Base-by-base conservation (phyloP, 2,113 vertebrate species). In the Lycaon pictus region DNA sequence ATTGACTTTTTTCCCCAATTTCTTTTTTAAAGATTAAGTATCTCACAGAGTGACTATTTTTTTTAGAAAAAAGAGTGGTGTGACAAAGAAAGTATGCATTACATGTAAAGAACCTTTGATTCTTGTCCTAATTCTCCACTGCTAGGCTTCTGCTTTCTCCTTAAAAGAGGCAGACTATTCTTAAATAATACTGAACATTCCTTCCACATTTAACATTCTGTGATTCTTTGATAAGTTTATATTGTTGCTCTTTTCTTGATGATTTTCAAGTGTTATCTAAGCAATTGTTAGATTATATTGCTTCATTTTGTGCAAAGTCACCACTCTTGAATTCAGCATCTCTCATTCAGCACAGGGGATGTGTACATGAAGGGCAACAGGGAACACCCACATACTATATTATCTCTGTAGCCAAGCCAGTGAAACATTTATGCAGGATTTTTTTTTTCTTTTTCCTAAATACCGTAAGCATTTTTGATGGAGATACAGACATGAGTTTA, bases 21-120 rank as follows among this genome's bases (percentile, higher is more conserved):
- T 83, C 7, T 88, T 95, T 65, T 65, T 91, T n/a, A 85, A 86
- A 65, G 32, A 69, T n/a, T 23, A 80, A 90, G 11, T 84, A 65
- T n/a, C 16, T 90, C 15, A 51, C 69, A 84, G 3, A 90, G 25
- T 1, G 29, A 27, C 37, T 80, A 51, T 51, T 71, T 72, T 76
- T 48, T 77, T 51, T 17, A 76, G 43, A 58, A 20, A 71, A 92
- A n/a, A 93, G 53, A 77, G 58, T 65, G 7, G 7, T 9, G 8
- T 87, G 63, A 27, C 48, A 93, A 90, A 95, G 25, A n/a, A 8
- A 79, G 1, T 20, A 51, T 25, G 9, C 10, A 87, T 55, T 48
- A 12, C 15, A 43, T 13, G 11, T 48, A 55, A 92, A n/a, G 32
- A 87, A 22, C 0, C 9, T 60, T 13, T 19, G 7, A 76, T 17